A percentile compares a stretch with the other conserved stretches of the same genome.
Evolutionary conservation across 37 sponge, comb jelly and placozoan genomes (phyloP).

Genomic region (Mnemiopsis leidyi): DNA sequence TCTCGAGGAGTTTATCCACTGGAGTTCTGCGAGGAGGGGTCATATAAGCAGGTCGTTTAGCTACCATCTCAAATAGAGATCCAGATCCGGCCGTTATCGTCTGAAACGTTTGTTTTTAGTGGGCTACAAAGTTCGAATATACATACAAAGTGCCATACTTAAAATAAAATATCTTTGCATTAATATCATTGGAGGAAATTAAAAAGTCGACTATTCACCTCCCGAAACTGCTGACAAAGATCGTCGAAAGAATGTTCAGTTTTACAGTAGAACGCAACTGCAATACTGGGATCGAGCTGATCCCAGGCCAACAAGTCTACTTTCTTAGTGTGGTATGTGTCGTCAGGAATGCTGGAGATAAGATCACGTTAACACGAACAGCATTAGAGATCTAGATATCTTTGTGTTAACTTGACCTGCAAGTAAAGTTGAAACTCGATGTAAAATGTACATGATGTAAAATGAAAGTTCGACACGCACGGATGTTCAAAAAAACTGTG

Average conservation of each 20-base stretch:
- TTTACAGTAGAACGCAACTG: conserved; percentile 46
- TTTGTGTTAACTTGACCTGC: too few relatives aligned
- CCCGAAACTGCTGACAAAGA: conserved; percentile 2
- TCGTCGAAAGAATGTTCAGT: conserved; percentile 40
- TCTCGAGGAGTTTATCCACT: conserved; percentile 23
- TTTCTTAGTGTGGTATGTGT: conserved; percentile 30
- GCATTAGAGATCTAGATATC: too few relatives aligned
- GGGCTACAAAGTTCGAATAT: too few relatives aligned
- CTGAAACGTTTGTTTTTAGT: too few relatives aligned
- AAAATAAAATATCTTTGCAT: too few relatives aligned
- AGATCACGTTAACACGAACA: too few relatives aligned
- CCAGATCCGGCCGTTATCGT: neutral
- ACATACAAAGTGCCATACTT: too few relatives aligned
- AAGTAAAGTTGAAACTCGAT: too few relatives aligned
- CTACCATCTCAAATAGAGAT: conserved; percentile 46
- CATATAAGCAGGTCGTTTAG: conserved; percentile 33
- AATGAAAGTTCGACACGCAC: too few relatives aligned
- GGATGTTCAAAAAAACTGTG: too few relatives aligned
- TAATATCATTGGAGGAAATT: too few relatives aligned
- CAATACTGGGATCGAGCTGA: conserved; percentile 51
- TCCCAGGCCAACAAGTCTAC: conserved; percentile 58
- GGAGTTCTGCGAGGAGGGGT: conserved; percentile 21
- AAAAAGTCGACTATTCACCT: neutral
- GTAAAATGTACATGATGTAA: too few relatives aligned
- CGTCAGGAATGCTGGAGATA: conserved; percentile 41